These are phyloP conservation scores for Lysiphlebus fabarum DNA, from an alignment of 1,140 invertebrate species.

Conservation along the genomic window DNA sequence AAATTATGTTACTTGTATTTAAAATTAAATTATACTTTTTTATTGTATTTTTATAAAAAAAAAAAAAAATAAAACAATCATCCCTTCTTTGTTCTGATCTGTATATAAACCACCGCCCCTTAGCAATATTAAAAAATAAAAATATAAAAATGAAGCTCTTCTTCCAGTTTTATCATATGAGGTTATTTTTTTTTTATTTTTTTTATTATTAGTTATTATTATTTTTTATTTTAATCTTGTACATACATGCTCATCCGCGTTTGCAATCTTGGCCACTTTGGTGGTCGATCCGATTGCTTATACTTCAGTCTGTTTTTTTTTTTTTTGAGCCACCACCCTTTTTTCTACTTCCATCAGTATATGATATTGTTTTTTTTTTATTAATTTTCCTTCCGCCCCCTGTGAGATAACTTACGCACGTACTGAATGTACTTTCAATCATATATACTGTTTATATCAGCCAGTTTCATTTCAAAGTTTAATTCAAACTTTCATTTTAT, in stretches of 20 bases:
- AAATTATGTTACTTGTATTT: constrained; percentile 27
- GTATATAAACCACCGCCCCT: not conserved
- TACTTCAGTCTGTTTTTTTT: constrained; percentile 14
- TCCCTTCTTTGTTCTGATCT: constrained; percentile 9
- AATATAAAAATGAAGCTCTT: constrained; percentile 18
- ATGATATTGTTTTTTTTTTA: constrained; percentile 25
- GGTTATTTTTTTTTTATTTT: constrained; percentile 6
- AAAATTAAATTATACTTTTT: not conserved
- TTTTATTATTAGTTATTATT: constrained; percentile 14
- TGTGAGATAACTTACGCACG: constrained; percentile 22
- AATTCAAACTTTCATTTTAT: constrained; percentile 18
- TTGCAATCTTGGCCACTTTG: constrained; percentile 34
- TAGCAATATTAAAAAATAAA: constrained; percentile 14
- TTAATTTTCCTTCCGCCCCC: constrained; percentile 18
- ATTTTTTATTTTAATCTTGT: constrained; percentile 19
- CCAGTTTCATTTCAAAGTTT: constrained; percentile 21
- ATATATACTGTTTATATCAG: constrained; percentile 19
- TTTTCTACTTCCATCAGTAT: not conserved
- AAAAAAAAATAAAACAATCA: not conserved
- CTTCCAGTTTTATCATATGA: constrained; percentile 19
- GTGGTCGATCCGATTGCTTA: constrained; percentile 34
- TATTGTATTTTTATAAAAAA: not conserved
- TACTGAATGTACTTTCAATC: constrained; percentile 22
- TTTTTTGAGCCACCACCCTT: not conserved
- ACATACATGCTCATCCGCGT: constrained; percentile 22